These are phyloP conservation scores for Gnathonemus longibarbis DNA, from an alignment of 2,113 vertebrate genomes.

Conservation along the genomic window DNA sequence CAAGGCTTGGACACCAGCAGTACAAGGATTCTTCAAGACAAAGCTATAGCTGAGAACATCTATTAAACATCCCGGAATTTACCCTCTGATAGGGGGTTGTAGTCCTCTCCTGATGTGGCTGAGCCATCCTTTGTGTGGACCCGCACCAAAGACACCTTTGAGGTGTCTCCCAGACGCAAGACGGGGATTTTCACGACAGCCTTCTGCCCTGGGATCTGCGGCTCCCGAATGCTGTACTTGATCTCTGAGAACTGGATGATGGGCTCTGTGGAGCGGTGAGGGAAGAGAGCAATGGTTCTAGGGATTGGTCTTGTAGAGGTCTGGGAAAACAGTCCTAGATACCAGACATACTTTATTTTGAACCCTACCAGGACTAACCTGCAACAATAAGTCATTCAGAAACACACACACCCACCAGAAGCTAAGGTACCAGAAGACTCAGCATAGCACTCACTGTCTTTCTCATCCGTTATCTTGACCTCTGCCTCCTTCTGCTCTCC, in stretches of 20 bases:
- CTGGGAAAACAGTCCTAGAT: background rate
- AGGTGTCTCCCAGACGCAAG: conserved; percentile 64
- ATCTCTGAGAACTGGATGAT: conserved; percentile 76
- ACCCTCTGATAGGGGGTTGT: conserved; percentile 76
- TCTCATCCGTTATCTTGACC: conserved; percentile 68
- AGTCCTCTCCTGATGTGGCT: conserved; percentile 74
- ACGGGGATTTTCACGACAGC: conserved; percentile 64
- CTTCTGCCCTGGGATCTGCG: conserved; percentile 60
- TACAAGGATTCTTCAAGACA: background rate
- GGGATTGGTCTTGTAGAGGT: background rate
- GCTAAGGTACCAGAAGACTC: background rate
- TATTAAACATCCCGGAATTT: conserved; percentile 15
- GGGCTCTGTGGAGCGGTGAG: conserved; percentile 49
- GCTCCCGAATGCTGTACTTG: conserved; percentile 71
- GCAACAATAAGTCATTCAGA: background rate
- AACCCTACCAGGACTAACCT: background rate
- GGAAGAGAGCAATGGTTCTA: background rate
- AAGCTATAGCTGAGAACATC: background rate
- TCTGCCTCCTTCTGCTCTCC: conserved; percentile 68
- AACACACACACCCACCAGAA: background rate
- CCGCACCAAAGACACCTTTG: conserved; percentile 71
- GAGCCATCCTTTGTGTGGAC: conserved; percentile 80
- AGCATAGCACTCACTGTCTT: conserved; percentile 61
- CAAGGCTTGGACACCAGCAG: background rate
- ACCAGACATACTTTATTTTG: background rate